Evolutionary conservation across 2,888 invertebrate genomes (phyloP), one percentile per base, ranked within the genome.

Genomic region (Noctua fimbriata): DNA sequence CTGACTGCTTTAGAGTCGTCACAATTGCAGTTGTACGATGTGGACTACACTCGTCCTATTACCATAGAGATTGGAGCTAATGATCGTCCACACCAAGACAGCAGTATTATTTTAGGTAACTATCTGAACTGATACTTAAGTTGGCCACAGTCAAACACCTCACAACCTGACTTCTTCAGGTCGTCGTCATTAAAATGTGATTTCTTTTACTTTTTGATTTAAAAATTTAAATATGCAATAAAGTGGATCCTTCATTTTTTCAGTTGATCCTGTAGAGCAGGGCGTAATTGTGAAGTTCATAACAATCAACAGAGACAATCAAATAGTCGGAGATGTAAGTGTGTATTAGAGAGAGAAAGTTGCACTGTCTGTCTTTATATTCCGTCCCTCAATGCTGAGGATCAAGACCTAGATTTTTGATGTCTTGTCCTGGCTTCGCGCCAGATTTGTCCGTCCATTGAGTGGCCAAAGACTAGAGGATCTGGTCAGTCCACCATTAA

Each of bases 251-350:
- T 36, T 9, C 5, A 21, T 66, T 6, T 74, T 94, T 93, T 70
- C 91, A 97, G 96, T 94, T 83, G 95, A 95, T 82, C 95, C 96
- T 81, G 92, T 96, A 28, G 96, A 96, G 81, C 94, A 94, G 85
- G 95, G 93, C 36, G 91, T 92, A n/a, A 86, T 92, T 32, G 92
- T 95, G 5, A 96, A 96, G 81, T 96, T 96, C 86, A 91, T 95
- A 3, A 95, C 96, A 71, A 93, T 96, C 55, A 94, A 94, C 86
- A 94, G 94, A 87, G 96, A 96, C 66, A 95, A 95, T 88, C 94
- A 95, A 90, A 94, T 96, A 79, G 91, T 96, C 69, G 93, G 95
- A 87, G 96, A 97, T 91, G 96, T 96, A 90, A 94, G 95, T 93
- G 84, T 58, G 0, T 18, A 16, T 60, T 28, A 28, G 6, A 60